These are phyloP conservation scores for Ferrisia virgata DNA, from an alignment of 2,888 invertebrate genomes.

Conservation along the genomic window DNA sequence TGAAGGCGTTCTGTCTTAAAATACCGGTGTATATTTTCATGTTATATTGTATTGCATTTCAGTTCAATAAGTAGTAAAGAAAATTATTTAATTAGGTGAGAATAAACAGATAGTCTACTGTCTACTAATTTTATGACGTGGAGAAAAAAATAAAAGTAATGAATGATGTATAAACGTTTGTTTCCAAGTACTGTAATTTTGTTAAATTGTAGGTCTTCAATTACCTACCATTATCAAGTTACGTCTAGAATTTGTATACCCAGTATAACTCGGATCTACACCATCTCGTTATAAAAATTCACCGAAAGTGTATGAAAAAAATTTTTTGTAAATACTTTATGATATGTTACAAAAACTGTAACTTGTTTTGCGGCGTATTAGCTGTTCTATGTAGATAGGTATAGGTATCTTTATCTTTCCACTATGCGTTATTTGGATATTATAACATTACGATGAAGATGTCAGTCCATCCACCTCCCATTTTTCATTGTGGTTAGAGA, in stretches of 20 bases:
- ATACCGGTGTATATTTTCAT: not conserved
- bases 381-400: no score
- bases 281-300: no score
- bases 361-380: not conserved
- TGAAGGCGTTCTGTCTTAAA: not conserved
- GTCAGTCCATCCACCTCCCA: not conserved
- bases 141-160: not conserved
- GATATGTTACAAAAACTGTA: not conserved
- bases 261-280: no score
- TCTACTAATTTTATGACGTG: not conserved
- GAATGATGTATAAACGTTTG: not conserved
- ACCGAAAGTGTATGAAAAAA: no score
- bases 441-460: not conserved
- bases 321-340: not conserved
- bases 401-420: not conserved
- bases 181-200: not conserved
- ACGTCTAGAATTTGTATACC: not conserved
- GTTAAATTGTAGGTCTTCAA: not conserved
- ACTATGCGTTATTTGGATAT: not conserved
- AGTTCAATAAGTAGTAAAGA: not conserved
- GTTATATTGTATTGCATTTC: not conserved
- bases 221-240: not conserved
- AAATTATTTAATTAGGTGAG: slow-evolving; percentile 14
- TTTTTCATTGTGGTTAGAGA: not conserved
- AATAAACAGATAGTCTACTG: slow-evolving; percentile 10